These are phyloP conservation scores for Cotesia glomerata DNA, from an alignment of 1,140 invertebrate genomes.

Conservation along the genomic window DNA sequence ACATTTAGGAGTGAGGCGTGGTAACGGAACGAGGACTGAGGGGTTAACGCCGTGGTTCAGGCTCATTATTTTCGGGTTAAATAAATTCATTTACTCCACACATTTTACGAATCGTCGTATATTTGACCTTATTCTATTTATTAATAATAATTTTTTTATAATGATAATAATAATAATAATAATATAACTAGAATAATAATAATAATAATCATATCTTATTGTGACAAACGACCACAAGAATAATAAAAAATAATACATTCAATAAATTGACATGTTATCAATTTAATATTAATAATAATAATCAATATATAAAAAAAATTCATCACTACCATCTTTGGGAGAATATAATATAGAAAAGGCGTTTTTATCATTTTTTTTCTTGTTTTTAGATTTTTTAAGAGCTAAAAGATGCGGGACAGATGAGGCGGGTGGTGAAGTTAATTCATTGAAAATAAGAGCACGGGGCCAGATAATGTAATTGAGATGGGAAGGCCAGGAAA, in stretches of 20 bases:
- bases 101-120: conserved; percentile 51
- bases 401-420: background rate
- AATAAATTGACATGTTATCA: conserved; percentile 30
- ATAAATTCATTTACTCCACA: conserved; percentile 1
- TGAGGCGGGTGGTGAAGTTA: background rate
- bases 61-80: background rate
- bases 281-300: conserved; percentile 36
- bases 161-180: conserved; percentile 45
- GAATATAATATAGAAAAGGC: conserved; percentile 40
- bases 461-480: background rate
- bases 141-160: conserved; percentile 43
- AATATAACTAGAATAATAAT: conserved; percentile 47
- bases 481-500: background rate
- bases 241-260: conserved; percentile 30
- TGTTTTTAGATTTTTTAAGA: background rate
- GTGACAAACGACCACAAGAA: conserved; percentile 24
- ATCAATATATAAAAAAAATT: conserved; percentile 37
- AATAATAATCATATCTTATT: conserved; percentile 1
- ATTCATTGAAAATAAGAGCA: background rate
- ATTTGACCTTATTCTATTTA: conserved; percentile 48
- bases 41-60: too few relatives aligned
- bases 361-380: background rate
- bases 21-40: too few relatives aligned
- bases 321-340: conserved; percentile 55
- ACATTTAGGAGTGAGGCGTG: background rate